phyloP scores from a whole-genome alignment of 2,797 vertebrate species.

The Chiloscyllium punctatum region DNA sequence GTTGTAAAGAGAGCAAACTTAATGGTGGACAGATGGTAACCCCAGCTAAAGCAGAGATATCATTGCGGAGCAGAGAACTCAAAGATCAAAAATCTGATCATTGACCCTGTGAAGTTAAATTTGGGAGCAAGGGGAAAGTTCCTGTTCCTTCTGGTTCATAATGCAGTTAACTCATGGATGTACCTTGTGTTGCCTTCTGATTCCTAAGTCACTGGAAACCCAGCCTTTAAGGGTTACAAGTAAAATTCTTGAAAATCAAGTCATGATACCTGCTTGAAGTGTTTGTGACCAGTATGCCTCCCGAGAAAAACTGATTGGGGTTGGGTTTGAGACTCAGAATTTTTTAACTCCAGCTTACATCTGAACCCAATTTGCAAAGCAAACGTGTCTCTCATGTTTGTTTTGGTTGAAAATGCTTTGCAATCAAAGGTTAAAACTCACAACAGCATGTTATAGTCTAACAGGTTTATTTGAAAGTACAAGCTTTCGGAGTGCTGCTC shows the following conservation, averaged over 20 bases:
- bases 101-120: not conserved
- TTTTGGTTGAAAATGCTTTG: not conserved
- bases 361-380: not conserved
- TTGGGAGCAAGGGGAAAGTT: not conserved
- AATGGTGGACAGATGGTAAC: not conserved
- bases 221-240: not conserved
- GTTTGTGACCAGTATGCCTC: not conserved
- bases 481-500: too few relatives aligned
- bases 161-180: not conserved
- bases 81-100: not conserved
- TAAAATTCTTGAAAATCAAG: not conserved
- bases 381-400: too few relatives aligned
- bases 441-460: too few relatives aligned
- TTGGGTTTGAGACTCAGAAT: not conserved
- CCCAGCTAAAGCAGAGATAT: not conserved
- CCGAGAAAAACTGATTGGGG: not conserved
- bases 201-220: not conserved
- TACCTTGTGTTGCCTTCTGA: not conserved
- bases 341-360: too few relatives aligned
- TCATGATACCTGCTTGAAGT: not conserved
- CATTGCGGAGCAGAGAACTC: not conserved
- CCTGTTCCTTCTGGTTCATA: too few relatives aligned
- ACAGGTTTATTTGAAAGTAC: too few relatives aligned
- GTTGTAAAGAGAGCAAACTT: not conserved
- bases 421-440: not conserved